Conservation (phyloP, 2,113 vertebrate species). For the Nesogale talazaci region DNA sequence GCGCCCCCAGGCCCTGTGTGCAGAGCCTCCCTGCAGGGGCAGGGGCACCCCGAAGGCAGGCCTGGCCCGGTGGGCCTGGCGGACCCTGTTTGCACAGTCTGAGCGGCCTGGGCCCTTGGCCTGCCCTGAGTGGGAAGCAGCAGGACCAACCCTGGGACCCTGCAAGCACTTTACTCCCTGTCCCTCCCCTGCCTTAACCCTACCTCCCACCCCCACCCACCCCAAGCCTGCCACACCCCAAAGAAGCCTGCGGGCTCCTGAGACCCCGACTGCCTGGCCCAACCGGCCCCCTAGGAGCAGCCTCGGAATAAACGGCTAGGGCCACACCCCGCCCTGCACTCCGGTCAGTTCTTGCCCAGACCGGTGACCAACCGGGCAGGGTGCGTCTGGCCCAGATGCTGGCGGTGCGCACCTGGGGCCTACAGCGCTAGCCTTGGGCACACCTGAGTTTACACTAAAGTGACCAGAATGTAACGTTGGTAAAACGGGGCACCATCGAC, state of each 20-base stretch:
- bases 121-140: not conserved
- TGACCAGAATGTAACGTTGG: too few species aligned
- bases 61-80: not conserved
- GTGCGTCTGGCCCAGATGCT: not conserved
- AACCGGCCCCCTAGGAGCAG: not conserved
- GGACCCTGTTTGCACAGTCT: slow-evolving; percentile 66
- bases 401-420: not conserved
- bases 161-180: slow-evolving; percentile 79
- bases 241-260: slow-evolving; percentile 58
- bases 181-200: slow-evolving; percentile 58
- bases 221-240: slow-evolving; percentile 66
- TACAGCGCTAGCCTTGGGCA: accelerated
- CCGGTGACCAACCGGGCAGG: too few species aligned
- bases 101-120: not conserved
- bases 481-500: too few species aligned
- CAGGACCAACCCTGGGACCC: slow-evolving; percentile 29
- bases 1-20: not conserved
- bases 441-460: not conserved
- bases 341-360: not conserved
- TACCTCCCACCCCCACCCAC: not conserved
- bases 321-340: slow-evolving; percentile 18
- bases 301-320: slow-evolving; percentile 73
- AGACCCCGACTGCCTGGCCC: not conserved
- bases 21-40: not conserved
- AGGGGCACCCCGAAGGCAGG: not conserved